phyloP scores from a whole-genome alignment of 2,888 invertebrate species.

The Lasius platythorax region DNA sequence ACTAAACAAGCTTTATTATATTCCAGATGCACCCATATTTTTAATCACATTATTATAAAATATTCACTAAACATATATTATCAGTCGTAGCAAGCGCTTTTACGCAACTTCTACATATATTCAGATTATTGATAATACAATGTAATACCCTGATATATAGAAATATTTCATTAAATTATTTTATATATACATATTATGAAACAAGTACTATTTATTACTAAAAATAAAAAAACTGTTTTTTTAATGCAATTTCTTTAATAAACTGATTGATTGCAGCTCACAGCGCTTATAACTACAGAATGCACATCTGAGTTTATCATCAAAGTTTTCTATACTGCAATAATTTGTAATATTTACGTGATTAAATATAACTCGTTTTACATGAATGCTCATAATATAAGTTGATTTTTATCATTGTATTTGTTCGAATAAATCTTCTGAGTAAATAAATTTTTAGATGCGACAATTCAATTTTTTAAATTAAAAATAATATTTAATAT shows the following conservation, averaged over 20 bases:
- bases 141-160: no score
- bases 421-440: background rate
- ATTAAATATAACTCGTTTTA: background rate
- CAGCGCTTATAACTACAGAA: background rate
- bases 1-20: no score
- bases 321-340: background rate
- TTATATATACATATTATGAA: background rate
- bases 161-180: no score
- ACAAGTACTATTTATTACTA: no score
- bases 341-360: background rate
- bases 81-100: no score
- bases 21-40: no score
- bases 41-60: no score
- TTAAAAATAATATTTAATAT: background rate
- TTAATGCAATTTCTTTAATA: background rate
- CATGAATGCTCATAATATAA: conserved; percentile 3
- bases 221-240: background rate
- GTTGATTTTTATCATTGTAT: background rate
- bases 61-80: no score
- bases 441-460: background rate
- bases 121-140: no score
- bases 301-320: background rate
- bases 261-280: background rate
- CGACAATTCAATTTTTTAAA: background rate
- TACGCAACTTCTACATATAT: no score